A percentile compares a stretch with the other conserved stretches of the same genome.
phyloP scores from a whole-genome alignment of 35 echinoderm and acorn worm genomes.

The Heliocidaris erythrogramma region DNA sequence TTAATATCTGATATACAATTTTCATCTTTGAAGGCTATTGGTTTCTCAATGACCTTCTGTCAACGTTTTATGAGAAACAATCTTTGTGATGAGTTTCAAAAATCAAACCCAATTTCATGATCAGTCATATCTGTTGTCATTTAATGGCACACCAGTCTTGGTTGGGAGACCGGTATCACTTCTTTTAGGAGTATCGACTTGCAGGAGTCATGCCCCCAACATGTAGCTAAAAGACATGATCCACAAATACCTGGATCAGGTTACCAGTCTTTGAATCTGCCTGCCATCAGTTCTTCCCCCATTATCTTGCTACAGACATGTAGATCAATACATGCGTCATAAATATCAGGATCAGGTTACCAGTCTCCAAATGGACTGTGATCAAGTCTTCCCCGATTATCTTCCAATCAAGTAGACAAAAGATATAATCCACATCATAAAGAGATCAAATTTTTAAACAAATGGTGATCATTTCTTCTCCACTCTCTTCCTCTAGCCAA shows the following conservation, averaged over 20 bases:
- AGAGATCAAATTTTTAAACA: no score
- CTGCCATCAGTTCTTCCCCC: not conserved
- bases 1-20: constrained; percentile 2
- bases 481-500: no score
- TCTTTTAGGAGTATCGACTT: not conserved
- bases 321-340: no score
- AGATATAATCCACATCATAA: no score
- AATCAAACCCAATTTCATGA: not conserved
- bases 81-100: not conserved
- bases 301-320: not conserved
- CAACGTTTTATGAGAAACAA: not conserved
- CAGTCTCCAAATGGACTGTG: no score
- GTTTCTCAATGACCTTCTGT: not conserved
- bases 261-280: not conserved
- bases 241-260: not conserved
- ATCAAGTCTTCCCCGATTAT: no score
- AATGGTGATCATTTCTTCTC: no score
- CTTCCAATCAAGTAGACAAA: no score
- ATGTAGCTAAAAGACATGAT: constrained; percentile 21
- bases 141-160: not conserved
- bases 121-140: not conserved
- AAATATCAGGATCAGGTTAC: no score
- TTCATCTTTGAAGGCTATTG: not conserved
- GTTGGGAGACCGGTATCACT: constrained; percentile 20
- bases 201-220: not conserved